These are phyloP conservation scores for Athrips mouffetella DNA, from an alignment of 2,888 invertebrate genomes.

Conservation along the genomic window DNA sequence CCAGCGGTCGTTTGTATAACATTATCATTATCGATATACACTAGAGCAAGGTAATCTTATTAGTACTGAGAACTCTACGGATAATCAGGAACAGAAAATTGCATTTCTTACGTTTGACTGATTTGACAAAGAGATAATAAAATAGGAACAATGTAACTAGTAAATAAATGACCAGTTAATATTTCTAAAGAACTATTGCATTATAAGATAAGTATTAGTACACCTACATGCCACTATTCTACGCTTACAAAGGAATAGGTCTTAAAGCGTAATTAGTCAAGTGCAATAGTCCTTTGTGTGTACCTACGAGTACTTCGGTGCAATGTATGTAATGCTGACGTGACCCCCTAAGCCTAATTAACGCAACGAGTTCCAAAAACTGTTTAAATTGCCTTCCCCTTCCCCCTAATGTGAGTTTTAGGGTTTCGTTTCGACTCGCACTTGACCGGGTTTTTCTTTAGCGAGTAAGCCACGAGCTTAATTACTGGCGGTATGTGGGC, in stretches of 20 bases:
- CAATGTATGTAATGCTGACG: slow-evolving; percentile 27
- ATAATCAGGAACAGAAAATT: too few species aligned
- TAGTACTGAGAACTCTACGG: too few species aligned
- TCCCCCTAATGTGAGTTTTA: background rate
- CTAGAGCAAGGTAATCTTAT: too few species aligned
- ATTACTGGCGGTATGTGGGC: slow-evolving; percentile 32
- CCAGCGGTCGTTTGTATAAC: too few species aligned
- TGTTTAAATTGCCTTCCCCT: background rate
- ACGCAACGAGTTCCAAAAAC: slow-evolving; percentile 34
- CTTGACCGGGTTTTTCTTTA: background rate
- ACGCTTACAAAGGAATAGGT: background rate
- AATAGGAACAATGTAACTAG: too few species aligned
- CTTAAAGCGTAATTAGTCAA: slow-evolving; percentile 1
- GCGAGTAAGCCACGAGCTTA: slow-evolving; percentile 34
- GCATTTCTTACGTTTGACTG: too few species aligned
- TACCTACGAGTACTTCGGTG: background rate
- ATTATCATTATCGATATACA: too few species aligned
- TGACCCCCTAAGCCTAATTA: slow-evolving; percentile 39
- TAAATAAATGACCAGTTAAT: too few species aligned
- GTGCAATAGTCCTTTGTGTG: background rate
- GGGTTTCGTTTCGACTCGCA: background rate
- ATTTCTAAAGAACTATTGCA: background rate
- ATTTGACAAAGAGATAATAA: too few species aligned
- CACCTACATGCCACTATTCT: too few species aligned
- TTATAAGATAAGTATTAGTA: background rate